Evolutionary conservation across 2,888 invertebrate genomes (phyloP), one percentile per base, ranked within the genome.

Genomic region (Tiphia femorata): DNA sequence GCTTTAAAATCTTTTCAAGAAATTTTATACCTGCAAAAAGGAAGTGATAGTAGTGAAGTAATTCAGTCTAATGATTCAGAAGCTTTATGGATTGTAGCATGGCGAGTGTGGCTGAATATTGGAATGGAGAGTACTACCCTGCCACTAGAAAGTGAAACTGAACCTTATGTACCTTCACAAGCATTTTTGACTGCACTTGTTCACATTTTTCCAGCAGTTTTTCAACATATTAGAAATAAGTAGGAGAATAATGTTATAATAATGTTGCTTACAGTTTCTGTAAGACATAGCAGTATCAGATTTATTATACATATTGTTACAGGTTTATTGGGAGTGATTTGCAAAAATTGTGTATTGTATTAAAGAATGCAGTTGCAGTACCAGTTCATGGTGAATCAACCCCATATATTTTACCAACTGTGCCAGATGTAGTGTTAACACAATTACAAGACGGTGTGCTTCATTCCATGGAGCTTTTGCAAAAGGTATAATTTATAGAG

Each of bases 1-100:
- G 97, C 98, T 0, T 85, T 99, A 5, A 97, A 98, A 84, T 96
- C 97, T 10, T 95, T 98, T 84, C 98, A 98, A 86, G 98, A 98
- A 84, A 94, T 98, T 70, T 88, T 98, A 68, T 91, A 92, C 72
- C 77, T 86, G 40, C 89, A 88, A 72, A 90, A 90, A 76, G 86
- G 85, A 67, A 75, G 75, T 38, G 83, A 87, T 54, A 83, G 81
- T 76, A 84, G 63, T 14, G 80, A 80, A 42, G 69, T 71, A 12
- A 70, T 73, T 8, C 81, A 76, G 33, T 75, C 83, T 2, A 81
- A 86, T 73, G 87, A 87, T 70, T 77, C 80, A 0, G 84, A 87
- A 77, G 86, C 91, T 65, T 86, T 93, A 74, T 95, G 95, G 95
- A 86, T 86, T 35, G 89, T 91, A 49, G 94, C 94, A 2, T 95